Base-by-base conservation (phyloP, 2,113 vertebrate genomes). In the Psilopogon haemacephalus region DNA sequence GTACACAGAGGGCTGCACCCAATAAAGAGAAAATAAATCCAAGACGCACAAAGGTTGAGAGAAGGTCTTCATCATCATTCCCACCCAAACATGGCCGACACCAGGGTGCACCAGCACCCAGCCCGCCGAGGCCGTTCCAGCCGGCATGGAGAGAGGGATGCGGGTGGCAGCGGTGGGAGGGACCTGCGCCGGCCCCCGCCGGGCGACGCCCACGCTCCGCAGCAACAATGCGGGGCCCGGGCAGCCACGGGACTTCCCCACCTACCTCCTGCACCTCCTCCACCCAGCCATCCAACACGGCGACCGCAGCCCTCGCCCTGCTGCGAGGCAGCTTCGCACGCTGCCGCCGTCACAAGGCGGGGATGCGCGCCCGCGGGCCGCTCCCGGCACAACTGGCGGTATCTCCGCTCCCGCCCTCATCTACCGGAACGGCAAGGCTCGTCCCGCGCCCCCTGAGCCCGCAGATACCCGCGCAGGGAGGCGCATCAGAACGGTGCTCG, bases 81-180 rank as follows among this genome's bases (percentile, higher is more conserved):
- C 92, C 92, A 97, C 96, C 97, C 96, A 95, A 96, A 96, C 94
- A 96, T 88, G 94, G 95, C 96, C 94, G 97, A 94, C 92, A 79
- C 75, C 72, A 30, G 77, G 55, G 69, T 8, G 89, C 82, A 27
- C 46, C 86, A 60, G 92, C 62, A 54, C 80, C 37, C 46, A 15
- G 70, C 67, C 79, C 55, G 27, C 62, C 75, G 37, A 52, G 21
- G 6, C 6, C 17, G 32, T 83, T 81, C 27, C 82, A 24, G 46
- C 64, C 77, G 7, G 4, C 5, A 33, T 33, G 54, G 78, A 55
- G 58, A 28, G 40, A n/a, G 21, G 65, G 70, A 3, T 28, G 73
- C 23, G 68, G 32, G 37, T 1, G 84, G 70, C n/a, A 55, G 23
- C 37, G 24, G 80, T 19, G 19, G 24, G 15, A 7, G 44, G 42